These are phyloP conservation scores for Callopanchax toddi DNA, from an alignment of 2,113 vertebrate species.

Conservation along the genomic window DNA sequence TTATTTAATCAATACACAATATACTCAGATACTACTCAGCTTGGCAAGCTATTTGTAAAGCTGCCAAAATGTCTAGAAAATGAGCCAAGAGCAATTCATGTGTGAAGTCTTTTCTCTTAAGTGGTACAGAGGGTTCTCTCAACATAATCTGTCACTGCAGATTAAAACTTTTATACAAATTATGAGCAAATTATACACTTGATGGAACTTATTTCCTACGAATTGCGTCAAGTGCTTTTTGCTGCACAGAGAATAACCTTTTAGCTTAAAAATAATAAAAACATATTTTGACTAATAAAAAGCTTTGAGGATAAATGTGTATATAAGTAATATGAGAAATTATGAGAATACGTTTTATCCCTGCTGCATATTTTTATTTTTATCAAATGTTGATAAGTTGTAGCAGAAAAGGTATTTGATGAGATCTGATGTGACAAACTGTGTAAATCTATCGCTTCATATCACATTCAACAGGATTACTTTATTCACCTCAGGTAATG, in stretches of 20 bases:
- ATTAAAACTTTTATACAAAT: background rate
- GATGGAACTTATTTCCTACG: too few species aligned
- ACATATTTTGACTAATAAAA: too few species aligned
- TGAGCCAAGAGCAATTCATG: slow-evolving; percentile 31
- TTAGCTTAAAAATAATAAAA: background rate
- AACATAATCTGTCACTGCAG: background rate
- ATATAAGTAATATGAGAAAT: background rate
- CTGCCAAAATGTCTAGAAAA: slow-evolving; percentile 31
- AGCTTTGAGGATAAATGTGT: too few species aligned
- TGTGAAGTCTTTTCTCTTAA: slow-evolving; percentile 21
- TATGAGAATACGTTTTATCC: background rate
- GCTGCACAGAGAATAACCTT: background rate
- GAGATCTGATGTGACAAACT: slow-evolving; percentile 24
- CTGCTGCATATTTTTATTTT: background rate
- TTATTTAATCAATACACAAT: slow-evolving; percentile 60
- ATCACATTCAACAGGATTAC: slow-evolving; percentile 38
- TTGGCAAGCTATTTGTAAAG: slow-evolving; percentile 34
- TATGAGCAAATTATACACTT: slow-evolving; percentile 3
- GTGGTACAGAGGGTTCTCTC: background rate
- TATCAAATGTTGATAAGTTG: background rate
- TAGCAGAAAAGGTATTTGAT: slow-evolving; percentile 16
- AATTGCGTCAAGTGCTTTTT: too few species aligned
- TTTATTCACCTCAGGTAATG: slow-evolving; percentile 22
- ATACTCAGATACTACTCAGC: slow-evolving; percentile 37
- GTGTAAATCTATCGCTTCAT: slow-evolving; percentile 42